Percentiles rank a stretch among this genome's conserved stretches.
Conservation (phyloP, 2,113 vertebrate species). For the Hassar affinis region DNA sequence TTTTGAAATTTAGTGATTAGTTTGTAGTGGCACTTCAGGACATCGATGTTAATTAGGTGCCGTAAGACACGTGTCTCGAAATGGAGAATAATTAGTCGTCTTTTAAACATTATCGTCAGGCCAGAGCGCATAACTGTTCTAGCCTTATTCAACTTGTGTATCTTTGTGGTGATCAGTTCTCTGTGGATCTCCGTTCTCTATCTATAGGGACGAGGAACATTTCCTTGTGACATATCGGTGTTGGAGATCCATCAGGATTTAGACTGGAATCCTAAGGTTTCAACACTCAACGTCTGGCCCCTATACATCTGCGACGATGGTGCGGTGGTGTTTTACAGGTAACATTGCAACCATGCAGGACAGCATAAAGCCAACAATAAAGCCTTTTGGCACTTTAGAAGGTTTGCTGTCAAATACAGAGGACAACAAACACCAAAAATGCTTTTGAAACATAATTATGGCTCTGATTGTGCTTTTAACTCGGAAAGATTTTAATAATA, state of each 20-base stretch:
- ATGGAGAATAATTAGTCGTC: background rate
- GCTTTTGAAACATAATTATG: no score
- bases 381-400: background rate
- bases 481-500: background rate
- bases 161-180: background rate
- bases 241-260: constrained; percentile 98
- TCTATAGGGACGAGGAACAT: constrained; percentile 90
- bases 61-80: background rate
- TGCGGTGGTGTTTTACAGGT: constrained; percentile 99
- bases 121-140: background rate
- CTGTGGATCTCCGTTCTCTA: constrained; percentile 43
- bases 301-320: constrained; percentile 99
- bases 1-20: background rate
- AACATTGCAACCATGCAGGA: constrained; percentile 31
- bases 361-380: background rate
- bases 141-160: background rate
- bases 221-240: constrained; percentile 97
- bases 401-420: background rate
- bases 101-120: no score
- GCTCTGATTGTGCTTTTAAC: background rate
- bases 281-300: constrained; percentile 95
- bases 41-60: background rate
- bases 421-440: no score
- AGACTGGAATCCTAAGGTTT: constrained; percentile 99
- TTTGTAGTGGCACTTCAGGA: background rate